A percentile compares a stretch with the other conserved stretches of the same genome.
phyloP scores from a whole-genome alignment of 1,140 invertebrate species.

The Idris sp. region DNA sequence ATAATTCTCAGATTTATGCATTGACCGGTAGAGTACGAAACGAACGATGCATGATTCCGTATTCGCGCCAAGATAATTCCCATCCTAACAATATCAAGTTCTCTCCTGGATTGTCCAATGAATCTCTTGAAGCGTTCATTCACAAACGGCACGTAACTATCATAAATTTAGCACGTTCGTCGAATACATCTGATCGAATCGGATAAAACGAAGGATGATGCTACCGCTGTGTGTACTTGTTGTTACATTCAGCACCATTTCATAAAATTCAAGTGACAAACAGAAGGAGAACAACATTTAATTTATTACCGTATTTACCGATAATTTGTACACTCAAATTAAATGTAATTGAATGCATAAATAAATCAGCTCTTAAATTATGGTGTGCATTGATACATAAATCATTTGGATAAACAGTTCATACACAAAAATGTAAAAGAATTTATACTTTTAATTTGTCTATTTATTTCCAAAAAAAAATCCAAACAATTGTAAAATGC shows the following conservation, averaged over 20 bases:
- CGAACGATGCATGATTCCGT: slow-evolving; percentile 67
- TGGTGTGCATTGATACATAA: not conserved
- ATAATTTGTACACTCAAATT: slow-evolving; percentile 18
- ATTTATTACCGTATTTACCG: slow-evolving; percentile 1
- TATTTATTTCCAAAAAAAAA: no score
- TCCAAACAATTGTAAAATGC: no score
- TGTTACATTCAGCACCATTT: slow-evolving; percentile 22
- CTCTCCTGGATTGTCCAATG: slow-evolving; percentile 72
- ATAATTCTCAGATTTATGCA: slow-evolving; percentile 57
- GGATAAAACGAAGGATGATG: slow-evolving; percentile 53
- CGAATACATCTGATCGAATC: slow-evolving; percentile 67
- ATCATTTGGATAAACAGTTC: no score
- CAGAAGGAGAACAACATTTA: slow-evolving; percentile 13
- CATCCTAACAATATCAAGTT: slow-evolving; percentile 73
- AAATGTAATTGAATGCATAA: slow-evolving; percentile 13
- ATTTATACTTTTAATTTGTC: no score
- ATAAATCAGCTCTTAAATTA: slow-evolving; percentile 1
- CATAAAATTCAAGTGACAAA: slow-evolving; percentile 26
- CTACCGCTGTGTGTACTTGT: slow-evolving; percentile 26
- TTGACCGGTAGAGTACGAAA: slow-evolving; percentile 60
- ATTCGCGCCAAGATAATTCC: slow-evolving; percentile 68
- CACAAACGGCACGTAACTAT: slow-evolving; percentile 69
- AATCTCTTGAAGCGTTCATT: slow-evolving; percentile 71
- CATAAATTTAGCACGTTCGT: slow-evolving; percentile 71
- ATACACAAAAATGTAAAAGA: no score